Percentiles rank a stretch among this genome's conserved stretches.
Evolutionary conservation across 2,888 invertebrate species (phyloP).

Genomic region (Drosophila neutralis): DNA sequence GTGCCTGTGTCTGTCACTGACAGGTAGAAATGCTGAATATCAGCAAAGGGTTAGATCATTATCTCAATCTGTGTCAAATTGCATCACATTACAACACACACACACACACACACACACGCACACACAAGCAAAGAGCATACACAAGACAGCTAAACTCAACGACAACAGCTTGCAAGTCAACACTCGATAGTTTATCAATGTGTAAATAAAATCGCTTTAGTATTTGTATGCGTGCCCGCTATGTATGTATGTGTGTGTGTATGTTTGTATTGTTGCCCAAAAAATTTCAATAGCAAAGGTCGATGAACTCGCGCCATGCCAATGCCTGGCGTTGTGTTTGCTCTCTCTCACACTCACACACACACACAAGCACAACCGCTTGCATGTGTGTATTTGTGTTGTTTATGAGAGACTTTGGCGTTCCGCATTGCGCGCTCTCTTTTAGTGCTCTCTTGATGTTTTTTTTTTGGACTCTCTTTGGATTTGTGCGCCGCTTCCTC

Average conservation of each 20-base stretch:
- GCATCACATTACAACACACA: conserved; percentile 43
- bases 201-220: conserved; percentile 65
- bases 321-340: conserved; percentile 40
- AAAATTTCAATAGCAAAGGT: conserved; percentile 83
- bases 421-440: conserved; percentile 53
- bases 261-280: conserved; percentile 64
- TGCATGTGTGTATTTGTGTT: neutral
- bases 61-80: conserved; percentile 62
- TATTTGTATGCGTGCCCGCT: conserved; percentile 31
- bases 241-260: conserved; percentile 28
- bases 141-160: conserved; percentile 26
- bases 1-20: neutral
- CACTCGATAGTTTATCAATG: conserved; percentile 76
- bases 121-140: conserved; percentile 29
- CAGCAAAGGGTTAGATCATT: conserved; percentile 44
- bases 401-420: conserved; percentile 31
- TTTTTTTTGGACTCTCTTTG: conserved; percentile 19
- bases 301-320: conserved; percentile 76
- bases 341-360: conserved; percentile 31
- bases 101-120: conserved; percentile 12
- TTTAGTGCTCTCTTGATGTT: conserved; percentile 17
- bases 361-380: neutral
- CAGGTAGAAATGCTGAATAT: conserved; percentile 19
- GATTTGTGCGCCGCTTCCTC: conserved; percentile 65
- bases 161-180: conserved; percentile 49